A percentile compares a stretch with the other conserved stretches of the same genome.
phyloP scores from a whole-genome alignment of 2,797 vertebrate species.

The Karalla daura region DNA sequence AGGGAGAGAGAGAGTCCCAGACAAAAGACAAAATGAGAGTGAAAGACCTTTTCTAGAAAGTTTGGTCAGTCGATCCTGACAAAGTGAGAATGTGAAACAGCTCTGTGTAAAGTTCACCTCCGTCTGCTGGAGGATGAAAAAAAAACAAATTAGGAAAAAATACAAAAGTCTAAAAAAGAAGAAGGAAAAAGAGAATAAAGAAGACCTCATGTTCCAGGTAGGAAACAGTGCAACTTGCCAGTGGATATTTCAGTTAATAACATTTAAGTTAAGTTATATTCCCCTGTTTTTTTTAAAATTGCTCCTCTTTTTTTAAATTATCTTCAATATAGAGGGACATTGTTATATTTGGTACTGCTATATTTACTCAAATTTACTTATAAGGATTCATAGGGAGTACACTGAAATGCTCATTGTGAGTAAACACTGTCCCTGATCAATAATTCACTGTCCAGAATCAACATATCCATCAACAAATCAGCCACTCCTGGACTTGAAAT shows the following conservation, averaged over 20 bases:
- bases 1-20: neutral
- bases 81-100: constrained; percentile 31
- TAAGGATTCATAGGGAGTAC: no score
- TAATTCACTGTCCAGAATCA: no score
- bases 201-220: constrained; percentile 6
- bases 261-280: constrained; percentile 13
- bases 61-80: constrained; percentile 12
- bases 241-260: constrained; percentile 11
- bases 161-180: constrained; percentile 11
- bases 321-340: no score
- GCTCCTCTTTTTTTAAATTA: no score
- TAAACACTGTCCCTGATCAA: no score
- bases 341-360: no score
- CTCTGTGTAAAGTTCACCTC: constrained; percentile 42
- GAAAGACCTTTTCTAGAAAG: constrained; percentile 41
- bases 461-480: no score
- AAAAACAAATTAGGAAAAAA: constrained; percentile 31
- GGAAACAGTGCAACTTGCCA: neutral
- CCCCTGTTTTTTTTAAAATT: neutral
- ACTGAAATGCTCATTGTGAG: no score
- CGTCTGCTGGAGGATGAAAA: constrained; percentile 17
- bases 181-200: neutral
- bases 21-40: constrained; percentile 6
- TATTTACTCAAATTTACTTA: no score
- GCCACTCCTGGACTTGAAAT: no score